Evolutionary conservation across 2,888 invertebrate genomes (phyloP), one percentile per base, ranked within the genome.

Genomic region (Andrena chrysosceles): DNA sequence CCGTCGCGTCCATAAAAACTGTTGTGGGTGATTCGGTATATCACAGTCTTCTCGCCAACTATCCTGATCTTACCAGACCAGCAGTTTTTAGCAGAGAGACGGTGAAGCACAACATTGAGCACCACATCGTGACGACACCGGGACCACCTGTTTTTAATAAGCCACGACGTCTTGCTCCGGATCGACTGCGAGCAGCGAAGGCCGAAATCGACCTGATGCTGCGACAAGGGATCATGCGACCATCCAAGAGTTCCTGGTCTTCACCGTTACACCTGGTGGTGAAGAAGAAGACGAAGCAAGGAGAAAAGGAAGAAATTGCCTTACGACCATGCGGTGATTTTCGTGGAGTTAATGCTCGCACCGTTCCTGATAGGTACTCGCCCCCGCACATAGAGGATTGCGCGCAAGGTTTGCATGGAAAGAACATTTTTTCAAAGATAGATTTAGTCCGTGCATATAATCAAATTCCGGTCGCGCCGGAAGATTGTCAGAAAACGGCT

Each of bases 201-300:
- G 2, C n/a, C 26, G 89, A 94, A 35, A 80, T 89, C 8, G 20
- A 54, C 54, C 2, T 54, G 20, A 54, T 54, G 54, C 8, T 54
- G 23, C n/a, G 20, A 23, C 49, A 31, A 48, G 94, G 93, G 0
- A 93, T 94, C 6, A 93, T 93, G 35, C 86, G 93, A 2, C 94
- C 93, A 0, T 94, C 94, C 0, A 91, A 90, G 5, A 93, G 93
- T 42, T 78, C 87, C 2, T 94, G 93, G 93, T 87, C 94, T 0
- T 92, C 90, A 52, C 94, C 93, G 1, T 81, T 94, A 0, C 92
- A 91, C 74, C 64, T 91, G 31, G 91, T 87, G 0, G 67, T 70
- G 8, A 35, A 35, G 35, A 35, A 35, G 35, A 35, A 35, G 35
- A 26, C 10, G 35, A 35, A 10, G 35, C 2, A 35, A 0, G 35